Base-by-base conservation (phyloP, 2,888 invertebrate species). In the Anticlea derivata region DNA sequence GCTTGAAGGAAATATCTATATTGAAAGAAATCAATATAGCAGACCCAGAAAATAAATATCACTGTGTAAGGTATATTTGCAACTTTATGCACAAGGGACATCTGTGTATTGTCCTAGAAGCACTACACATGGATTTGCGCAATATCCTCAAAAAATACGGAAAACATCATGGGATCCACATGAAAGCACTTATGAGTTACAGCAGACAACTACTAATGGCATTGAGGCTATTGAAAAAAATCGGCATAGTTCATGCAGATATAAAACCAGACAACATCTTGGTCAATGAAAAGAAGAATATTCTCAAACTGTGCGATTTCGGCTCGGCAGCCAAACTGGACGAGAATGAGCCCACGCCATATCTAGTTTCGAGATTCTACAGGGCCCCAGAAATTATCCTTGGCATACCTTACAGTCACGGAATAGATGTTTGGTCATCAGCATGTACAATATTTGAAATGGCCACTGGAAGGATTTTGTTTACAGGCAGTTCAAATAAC, bases 201-300 rank as follows among this genome's bases (percentile, higher is more conserved):
- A 97, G 97, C 26, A 97, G 98, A 74, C 98, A 98, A 80, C 86
- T 99, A 55, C 93, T 99, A 63, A 86, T 98, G 62, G 98, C 99
- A 0, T 88, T 99, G 57, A 96, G 98, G 77, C 92, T 99, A 35
- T 91, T 99, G 47, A 98, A 98, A 80, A 97, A 97, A 83, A 95
- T 98, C 63, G 97, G 96, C 64, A 97, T 99, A 65, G 90, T 99
- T 44, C 99, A 99, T 92, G 99, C 98, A 71, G 99, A 99, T 85
- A 98, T 99, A 69, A 99, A 99, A 84, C 99, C 99, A 7, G 99
- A 99, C 81, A 99, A 99, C 83, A 99, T 99, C 84, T 92, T 99
- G 84, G 99, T 99, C 8, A 99, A 98, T 90, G 99, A 99, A 83
- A 97, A 96, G 77, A 99, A 99, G 87, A 92, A 98, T 77, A 93